These are phyloP conservation scores for Botia almorhae DNA, from an alignment of 2,797 vertebrate genomes.

Conservation along the genomic window DNA sequence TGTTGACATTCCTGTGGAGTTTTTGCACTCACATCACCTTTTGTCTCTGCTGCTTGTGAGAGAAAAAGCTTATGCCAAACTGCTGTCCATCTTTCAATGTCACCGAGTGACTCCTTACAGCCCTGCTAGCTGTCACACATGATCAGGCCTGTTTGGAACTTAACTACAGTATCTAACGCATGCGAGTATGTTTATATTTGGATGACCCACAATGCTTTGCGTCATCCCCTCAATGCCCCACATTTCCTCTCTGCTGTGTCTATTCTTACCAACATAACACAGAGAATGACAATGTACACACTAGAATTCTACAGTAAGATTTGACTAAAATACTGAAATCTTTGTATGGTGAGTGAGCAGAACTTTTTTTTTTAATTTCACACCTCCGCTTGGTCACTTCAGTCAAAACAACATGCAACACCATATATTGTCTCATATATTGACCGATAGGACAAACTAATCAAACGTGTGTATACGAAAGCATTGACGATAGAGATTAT, in stretches of 20 bases:
- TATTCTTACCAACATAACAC: conserved; percentile 42
- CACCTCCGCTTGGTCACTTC: conserved; percentile 4
- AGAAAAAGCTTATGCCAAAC: conserved; percentile 53
- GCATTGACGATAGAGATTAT: conserved; percentile 5
- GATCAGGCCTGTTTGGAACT: conserved; percentile 37
- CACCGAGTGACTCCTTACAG: conserved; percentile 37
- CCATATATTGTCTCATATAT: not conserved
- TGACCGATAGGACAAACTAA: not conserved
- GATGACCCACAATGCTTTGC: conserved; percentile 39
- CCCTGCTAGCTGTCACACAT: conserved; percentile 29
- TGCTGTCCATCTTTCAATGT: conserved; percentile 53
- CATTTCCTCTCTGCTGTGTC: conserved; percentile 41
- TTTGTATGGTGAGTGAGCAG: not conserved
- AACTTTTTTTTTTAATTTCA: not conserved
- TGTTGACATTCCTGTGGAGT: conserved; percentile 44
- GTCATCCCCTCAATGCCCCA: conserved; percentile 47
- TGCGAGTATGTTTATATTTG: conserved; percentile 52
- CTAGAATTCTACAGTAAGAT: not conserved
- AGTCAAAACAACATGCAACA: not conserved
- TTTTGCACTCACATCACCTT: conserved; percentile 56
- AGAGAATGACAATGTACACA: conserved; percentile 8
- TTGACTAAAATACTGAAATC: too few species aligned
- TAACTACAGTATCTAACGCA: conserved; percentile 40
- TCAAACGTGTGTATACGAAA: conserved; percentile 10
- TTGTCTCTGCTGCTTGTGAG: conserved; percentile 52